Evolutionary conservation across 2,797 vertebrate genomes (phyloP), one percentile per base, ranked within the genome.

Genomic region (Passerculus sandwichensis): DNA sequence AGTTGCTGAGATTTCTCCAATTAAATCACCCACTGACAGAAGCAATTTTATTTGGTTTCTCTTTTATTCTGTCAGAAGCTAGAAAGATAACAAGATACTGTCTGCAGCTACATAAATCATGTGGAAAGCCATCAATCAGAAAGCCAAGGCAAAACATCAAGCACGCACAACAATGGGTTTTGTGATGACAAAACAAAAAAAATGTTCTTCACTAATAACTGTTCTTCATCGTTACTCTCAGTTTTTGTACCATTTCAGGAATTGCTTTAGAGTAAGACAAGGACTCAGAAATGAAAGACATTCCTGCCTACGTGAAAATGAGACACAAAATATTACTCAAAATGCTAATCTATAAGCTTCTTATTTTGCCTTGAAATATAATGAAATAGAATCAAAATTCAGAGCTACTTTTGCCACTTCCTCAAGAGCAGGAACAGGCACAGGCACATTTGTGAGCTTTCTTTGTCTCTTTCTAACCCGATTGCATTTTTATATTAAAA

Each of bases 21-120:
- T 97, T 97, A 98, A 97, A 97, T 97, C 94, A 96, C 45, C 48
- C 85, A 82, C 82, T 94, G 96, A 96, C 96, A 97, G 94, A 91
- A 88, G 82, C 94, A 95, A 93, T 97, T 97, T 96, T 96, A 74
- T 95, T 85, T 91, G 71, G 48, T 69, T 92, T 93, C 93, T 94
- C 83, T 96, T 96, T 92, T 89, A 95, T 95, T 89, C 47, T 42
- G 85, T 95, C 80, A 93, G 76, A 95, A 97, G 80, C 64, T 88
- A 89, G 85, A 88, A 93, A 90, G 95, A 96, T 96, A 97, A 97
- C 91, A 97, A 97, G 96, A 72, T 78, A 80, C 62, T 40, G 48
- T 81, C 67, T 81, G 65, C 62, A 89, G 84, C 82, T 82, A 85
- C 72, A 96, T 95, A 97, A 96, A 97, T 97, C 96, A 96, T 54